A percentile compares a stretch with the other conserved stretches of the same genome.
phyloP scores from a whole-genome alignment of 2,797 vertebrate species.

The Microctenopoma lineatum region DNA sequence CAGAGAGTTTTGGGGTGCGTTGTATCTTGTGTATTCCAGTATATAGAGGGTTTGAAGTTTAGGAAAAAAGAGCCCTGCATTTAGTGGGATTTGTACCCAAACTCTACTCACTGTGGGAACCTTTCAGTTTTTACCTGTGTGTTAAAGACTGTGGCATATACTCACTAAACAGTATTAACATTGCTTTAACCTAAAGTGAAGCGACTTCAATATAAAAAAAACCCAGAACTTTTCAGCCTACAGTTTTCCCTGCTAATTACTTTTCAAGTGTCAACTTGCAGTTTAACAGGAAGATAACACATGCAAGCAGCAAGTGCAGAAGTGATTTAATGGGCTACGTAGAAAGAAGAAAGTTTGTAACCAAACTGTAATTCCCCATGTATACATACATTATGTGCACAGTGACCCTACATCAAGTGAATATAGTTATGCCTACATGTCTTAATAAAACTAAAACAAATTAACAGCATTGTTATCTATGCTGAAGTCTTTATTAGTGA shows the following conservation, averaged over 20 bases:
- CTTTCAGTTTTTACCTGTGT: neutral
- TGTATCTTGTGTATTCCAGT: neutral
- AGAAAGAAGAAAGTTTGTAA: neutral
- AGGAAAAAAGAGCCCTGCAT: constrained; percentile 14
- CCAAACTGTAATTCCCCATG: neutral
- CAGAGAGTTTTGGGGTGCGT: neutral
- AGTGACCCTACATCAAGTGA: neutral
- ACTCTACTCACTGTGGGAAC: constrained; percentile 9
- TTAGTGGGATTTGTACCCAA: constrained; percentile 3
- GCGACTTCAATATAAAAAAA: constrained; percentile 8
- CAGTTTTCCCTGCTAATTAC: constrained; percentile 26
- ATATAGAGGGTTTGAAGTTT: constrained; percentile 1
- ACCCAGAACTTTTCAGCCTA: constrained; percentile 4
- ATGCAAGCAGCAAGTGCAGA: neutral
- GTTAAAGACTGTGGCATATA: neutral
- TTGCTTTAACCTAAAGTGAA: neutral
- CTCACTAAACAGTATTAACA: constrained; percentile 7
- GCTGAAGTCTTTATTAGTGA: constrained; percentile 6
- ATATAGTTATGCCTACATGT: constrained; percentile 1
- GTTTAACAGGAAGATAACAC: neutral
- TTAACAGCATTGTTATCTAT: neutral
- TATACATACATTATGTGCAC: neutral
- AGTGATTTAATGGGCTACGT: neutral
- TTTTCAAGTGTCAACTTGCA: constrained; percentile 8
- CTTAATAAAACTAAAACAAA: neutral